phyloP scores from a whole-genome alignment of 2,888 invertebrate genomes.

The Anorthoa munda region DNA sequence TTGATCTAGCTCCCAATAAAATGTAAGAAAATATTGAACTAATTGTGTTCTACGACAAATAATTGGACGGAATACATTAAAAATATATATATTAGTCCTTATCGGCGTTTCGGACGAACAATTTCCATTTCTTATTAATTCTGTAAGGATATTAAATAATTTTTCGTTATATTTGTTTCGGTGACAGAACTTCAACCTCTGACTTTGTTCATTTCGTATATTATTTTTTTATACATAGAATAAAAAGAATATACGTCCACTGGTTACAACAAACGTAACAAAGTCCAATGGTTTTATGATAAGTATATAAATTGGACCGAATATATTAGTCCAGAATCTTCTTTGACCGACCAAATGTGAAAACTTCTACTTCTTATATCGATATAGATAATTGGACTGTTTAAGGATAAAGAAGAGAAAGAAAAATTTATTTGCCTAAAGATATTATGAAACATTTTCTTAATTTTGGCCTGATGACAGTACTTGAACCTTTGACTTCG shows the following conservation, averaged over 20 bases:
- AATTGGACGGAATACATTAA: neutral
- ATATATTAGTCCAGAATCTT: neutral
- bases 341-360: neutral
- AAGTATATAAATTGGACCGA: neutral
- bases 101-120: neutral
- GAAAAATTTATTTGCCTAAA: too few species aligned
- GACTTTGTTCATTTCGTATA: neutral
- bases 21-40: neutral
- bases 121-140: neutral
- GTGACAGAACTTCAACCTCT: too few species aligned
- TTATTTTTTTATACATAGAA: too few species aligned
- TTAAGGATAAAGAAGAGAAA: too few species aligned
- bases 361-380: neutral
- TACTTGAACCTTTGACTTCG: neutral
- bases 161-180: neutral
- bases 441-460: neutral
- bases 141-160: constrained; percentile 22
- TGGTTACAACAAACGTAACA: too few species aligned
- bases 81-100: neutral
- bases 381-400: constrained; percentile 9
- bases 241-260: too few species aligned
- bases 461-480: neutral
- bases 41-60: neutral
- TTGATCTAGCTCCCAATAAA: neutral
- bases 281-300: too few species aligned